Evolutionary conservation across 2,797 vertebrate species (phyloP), one percentile per base, ranked within the genome.

Genomic region (Trematomus bernacchii): DNA sequence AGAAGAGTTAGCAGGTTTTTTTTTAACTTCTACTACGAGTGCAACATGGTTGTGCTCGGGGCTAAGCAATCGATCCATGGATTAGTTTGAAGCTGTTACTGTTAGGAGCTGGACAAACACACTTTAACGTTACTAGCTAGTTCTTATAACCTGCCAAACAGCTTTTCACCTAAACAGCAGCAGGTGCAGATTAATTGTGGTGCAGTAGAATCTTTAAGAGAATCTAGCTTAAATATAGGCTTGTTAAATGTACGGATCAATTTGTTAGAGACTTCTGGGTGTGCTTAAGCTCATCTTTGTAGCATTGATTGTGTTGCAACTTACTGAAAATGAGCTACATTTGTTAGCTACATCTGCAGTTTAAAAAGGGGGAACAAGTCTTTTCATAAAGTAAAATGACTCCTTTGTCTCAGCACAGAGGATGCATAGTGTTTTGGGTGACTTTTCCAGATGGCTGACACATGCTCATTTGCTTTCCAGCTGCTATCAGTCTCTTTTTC

Each of bases 361-460:
- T 37, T 51, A 79, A 75, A 82, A 67, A 57, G 44, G 30, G 37
- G 3, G 40, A 79, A 74, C 71, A 54, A 52, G 48, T 71, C 30
- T 80, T 85, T 76, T 77, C 59, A 50, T 51, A 67, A 80, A 86
- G 80, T 86, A 89, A 93, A 94, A 91, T 81, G 85, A 79, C 66
- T 83, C 77, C 84, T 93, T 93, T 93, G 91, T 94, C 80, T 83
- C 76, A 73, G 73, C 52, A 69, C 71, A 83, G 73, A 87, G 85
- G 85, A 91, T 88, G 85, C 81, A 83, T 64, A 44, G 67, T 85
- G 75, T 90, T 89, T 87, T 88, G 83, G 87, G 77, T 68, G 67
- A 87, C 82, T 89, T 90, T 90, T 93, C 93, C 93, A 94, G 91
- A 93, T 94, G 92, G 92, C 87, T 88, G 79, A 91, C 92, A 94